These are phyloP conservation scores for Morinoia aosen DNA, from an alignment of 2,888 invertebrate species.

Conservation along the genomic window DNA sequence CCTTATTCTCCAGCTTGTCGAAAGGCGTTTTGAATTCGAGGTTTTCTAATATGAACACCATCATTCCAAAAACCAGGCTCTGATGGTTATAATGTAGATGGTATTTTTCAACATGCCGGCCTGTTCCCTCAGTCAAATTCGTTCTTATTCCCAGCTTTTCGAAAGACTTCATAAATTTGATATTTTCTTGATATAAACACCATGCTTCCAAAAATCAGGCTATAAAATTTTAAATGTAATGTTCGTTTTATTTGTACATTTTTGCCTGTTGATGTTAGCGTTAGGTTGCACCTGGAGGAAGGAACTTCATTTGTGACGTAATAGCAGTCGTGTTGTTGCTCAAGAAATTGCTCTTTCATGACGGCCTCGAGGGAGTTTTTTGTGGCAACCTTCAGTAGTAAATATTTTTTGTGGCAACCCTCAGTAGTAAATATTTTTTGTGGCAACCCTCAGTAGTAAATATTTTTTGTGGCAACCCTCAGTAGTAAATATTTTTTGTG, in stretches of 20 bases:
- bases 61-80: neutral
- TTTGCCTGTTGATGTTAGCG: too few species aligned
- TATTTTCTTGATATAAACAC: too few species aligned
- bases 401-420: neutral
- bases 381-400: too few species aligned
- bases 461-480: neutral
- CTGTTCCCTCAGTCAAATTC: too few species aligned
- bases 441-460: neutral
- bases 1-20: neutral
- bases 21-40: neutral
- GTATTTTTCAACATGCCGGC: too few species aligned
- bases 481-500: neutral
- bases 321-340: neutral
- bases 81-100: neutral
- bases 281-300: too few species aligned
- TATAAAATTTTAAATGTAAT: too few species aligned
- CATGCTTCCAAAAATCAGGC: too few species aligned
- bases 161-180: too few species aligned
- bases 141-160: too few species aligned
- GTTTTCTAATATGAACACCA: neutral
- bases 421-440: neutral
- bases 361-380: neutral
- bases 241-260: too few species aligned
- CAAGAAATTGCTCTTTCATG: neutral
- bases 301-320: neutral